Evolutionary conservation across 2,797 vertebrate genomes (phyloP).

Genomic region (Botia almorhae): DNA sequence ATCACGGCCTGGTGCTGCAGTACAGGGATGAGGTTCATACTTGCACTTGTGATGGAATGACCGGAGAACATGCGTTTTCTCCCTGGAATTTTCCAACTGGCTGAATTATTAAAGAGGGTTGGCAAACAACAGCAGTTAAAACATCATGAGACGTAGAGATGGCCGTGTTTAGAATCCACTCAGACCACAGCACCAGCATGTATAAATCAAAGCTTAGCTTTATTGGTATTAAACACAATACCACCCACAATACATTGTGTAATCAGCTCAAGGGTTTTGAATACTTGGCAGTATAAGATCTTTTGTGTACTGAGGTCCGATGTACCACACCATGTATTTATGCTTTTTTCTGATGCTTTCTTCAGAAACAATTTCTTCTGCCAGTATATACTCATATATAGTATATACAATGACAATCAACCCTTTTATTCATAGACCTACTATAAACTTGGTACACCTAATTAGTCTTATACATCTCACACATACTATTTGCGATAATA

Average conservation of each 20-base stretch:
- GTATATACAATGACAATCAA: too few relatives aligned
- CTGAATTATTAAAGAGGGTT: conserved; percentile 17
- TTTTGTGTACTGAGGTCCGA: neutral
- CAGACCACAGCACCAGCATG: neutral
- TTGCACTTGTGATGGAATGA: conserved; percentile 16
- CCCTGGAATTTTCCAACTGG: neutral
- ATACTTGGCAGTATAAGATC: neutral
- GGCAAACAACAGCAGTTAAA: conserved; percentile 1
- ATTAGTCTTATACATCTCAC: too few relatives aligned
- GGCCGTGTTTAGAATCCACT: neutral
- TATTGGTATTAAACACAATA: neutral
- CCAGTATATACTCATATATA: too few relatives aligned
- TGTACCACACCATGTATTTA: neutral
- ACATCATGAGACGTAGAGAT: conserved; percentile 10
- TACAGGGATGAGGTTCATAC: neutral
- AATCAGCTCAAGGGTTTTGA: neutral
- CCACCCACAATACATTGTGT: neutral
- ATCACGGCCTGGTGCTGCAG: neutral
- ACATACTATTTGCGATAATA: too few relatives aligned
- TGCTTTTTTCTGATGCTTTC: neutral
- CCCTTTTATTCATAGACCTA: too few relatives aligned
- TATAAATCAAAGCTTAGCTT: conserved; percentile 18
- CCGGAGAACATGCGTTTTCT: neutral
- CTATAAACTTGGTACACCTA: too few relatives aligned
- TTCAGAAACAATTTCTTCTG: neutral